Evolutionary conservation across 2,797 vertebrate species (phyloP), one percentile per base, ranked within the genome.

Genomic region (Peromyscus melanophrys): DNA sequence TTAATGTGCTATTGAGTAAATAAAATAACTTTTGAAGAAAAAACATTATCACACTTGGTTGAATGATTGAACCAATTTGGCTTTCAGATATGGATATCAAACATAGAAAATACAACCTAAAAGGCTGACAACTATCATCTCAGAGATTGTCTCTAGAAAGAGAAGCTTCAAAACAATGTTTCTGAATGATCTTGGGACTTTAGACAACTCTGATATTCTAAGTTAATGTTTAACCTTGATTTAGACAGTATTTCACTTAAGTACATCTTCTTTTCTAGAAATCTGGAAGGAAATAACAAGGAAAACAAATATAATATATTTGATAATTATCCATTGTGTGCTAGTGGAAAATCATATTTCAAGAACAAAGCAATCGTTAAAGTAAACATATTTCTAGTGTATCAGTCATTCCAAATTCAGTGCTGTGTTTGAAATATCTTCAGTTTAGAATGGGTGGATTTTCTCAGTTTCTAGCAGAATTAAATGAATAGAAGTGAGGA

Each of bases 221-320:
- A 95, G n/a, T 85, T 77, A 76, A 93, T 73, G 17, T 76, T 96
- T 83, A 96, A 84, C 95, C 46, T 69, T 59, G 37, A 57, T 92
- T 94, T 90, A 92, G 65, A 92, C 27, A 55, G 29, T 13, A 17
- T 92, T 96, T 69, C 61, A 52, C 8, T 59, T 90, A 13, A 90
- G 19, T 93, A n/a, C 3, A 71, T 82, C 91, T 89, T 84, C 25
- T 82, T 80, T 87, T 57, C 76, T 1, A 96, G 73, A 46, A 73
- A 55, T 59, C 46, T 78, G 14, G 69, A 23, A 17, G 21, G 85
- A 92, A 94, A 4, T 75, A 88, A 40, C n/a, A 55, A 59, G 67
- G 37, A 63, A 83, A 95, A 57, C 65, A 25, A 73, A 96, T 52
- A 14, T 52, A 52, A 52, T 52, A 52, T 52, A 13, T 52, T 52